A percentile compares a stretch with the other conserved stretches of the same genome.
Evolutionary conservation across 1,140 invertebrate species (phyloP).

Genomic region (Atta texana): DNA sequence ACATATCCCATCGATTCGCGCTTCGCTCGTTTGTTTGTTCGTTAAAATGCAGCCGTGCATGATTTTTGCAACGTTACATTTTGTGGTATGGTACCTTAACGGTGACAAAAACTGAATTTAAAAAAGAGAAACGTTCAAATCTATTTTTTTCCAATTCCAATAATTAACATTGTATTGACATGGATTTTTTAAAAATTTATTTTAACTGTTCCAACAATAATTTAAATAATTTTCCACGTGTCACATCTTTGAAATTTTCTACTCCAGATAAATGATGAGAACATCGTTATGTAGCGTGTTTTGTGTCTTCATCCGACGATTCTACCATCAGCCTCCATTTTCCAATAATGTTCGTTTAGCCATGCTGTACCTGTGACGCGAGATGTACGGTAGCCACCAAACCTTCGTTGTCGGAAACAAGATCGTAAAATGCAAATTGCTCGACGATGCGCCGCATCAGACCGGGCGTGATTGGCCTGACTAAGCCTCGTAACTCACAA

Average conservation of each 20-base stretch:
- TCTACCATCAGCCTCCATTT: neutral
- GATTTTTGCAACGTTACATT: constrained; percentile 37
- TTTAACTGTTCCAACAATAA: neutral
- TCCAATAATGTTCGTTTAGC: constrained; percentile 45
- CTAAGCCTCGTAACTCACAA: constrained; percentile 32
- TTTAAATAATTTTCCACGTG: too few relatives aligned
- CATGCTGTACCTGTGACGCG: constrained; percentile 15
- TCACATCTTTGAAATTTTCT: neutral
- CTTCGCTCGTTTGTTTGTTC: constrained; percentile 58
- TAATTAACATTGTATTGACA: neutral
- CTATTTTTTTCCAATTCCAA: neutral
- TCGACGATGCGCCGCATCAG: neutral
- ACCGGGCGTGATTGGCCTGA: constrained; percentile 42
- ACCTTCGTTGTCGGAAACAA: constrained; percentile 42
- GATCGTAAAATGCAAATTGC: constrained; percentile 73
- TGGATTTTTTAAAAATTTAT: neutral
- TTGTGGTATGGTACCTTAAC: neutral
- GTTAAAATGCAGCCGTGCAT: constrained; percentile 32
- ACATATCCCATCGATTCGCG: neutral
- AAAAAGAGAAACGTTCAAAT: neutral
- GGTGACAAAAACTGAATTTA: neutral
- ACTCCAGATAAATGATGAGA: neutral
- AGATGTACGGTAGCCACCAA: constrained; percentile 42
- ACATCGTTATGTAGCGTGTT: neutral
- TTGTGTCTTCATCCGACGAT: neutral